Evolutionary conservation across 2,113 vertebrate species (phyloP), one percentile per base, ranked within the genome.

Genomic region (Nannobrachium achirus): DNA sequence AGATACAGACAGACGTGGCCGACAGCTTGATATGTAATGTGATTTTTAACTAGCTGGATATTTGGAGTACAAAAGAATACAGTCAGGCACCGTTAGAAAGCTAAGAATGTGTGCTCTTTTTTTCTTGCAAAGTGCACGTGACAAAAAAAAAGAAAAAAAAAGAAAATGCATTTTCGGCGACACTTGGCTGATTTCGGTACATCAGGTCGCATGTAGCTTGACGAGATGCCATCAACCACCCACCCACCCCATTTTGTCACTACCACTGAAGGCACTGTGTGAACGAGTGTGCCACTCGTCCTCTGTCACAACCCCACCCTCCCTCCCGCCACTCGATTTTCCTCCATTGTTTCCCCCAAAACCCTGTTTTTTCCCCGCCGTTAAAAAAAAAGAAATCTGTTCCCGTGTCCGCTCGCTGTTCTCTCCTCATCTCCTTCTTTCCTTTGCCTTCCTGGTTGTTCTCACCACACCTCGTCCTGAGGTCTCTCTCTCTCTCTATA

Each of bases 191-290:
- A 25, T 25, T 25, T 25, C 25, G 25, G 25, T 25, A 25, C 25
- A 45, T 45, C 44, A 45, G 13, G 6, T n/a, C 2, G 6, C 7
- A 6, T 45, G 51, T 72, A 77, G 70, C 66, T 62, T 8, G 65
- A 46, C 8, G 20, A 25, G 41, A 67, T 18, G 59, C 41, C 56
- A 18, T 50, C 68, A 25, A 60, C 69, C 78, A 63, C 65, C 72
- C 66, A 56, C 56, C 78, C 67, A 77, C 76, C 72, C 52, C 50
- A 4, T 67, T 70, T 83, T 53, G 78, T 66, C 76, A 68, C 78
- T 55, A 75, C 15, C 57, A 77, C 83, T 81, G 75, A 89, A 88
- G 89, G 86, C 89, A 88, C 86, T 69, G 80, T 77, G 55, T 59
- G 80, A 67, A 76, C 55, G 50, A 58, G 69, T 1, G 44, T 69